These are phyloP conservation scores for Etheostoma spectabile DNA, from an alignment of 2,113 vertebrate species.

Conservation along the genomic window DNA sequence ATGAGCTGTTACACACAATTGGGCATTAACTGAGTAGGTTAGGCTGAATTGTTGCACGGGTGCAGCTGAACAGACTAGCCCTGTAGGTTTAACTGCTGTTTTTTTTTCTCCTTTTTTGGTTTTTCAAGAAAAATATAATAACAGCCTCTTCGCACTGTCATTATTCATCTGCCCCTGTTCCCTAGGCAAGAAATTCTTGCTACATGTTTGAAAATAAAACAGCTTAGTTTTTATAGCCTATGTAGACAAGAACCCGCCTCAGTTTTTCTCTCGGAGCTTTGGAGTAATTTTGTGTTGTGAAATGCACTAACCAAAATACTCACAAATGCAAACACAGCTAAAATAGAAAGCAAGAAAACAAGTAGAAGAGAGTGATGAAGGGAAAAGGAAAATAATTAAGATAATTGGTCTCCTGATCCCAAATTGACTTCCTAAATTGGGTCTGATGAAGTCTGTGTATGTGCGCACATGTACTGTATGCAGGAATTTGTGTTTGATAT, in stretches of 20 bases:
- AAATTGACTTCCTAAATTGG: slow-evolving; percentile 80
- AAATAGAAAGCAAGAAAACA: slow-evolving; percentile 76
- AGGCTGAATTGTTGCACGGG: slow-evolving; percentile 51
- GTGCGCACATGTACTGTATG: slow-evolving; percentile 25
- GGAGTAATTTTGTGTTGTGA: slow-evolving; percentile 71
- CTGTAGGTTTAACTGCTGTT: slow-evolving; percentile 67
- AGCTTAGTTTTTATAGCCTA: slow-evolving; percentile 32
- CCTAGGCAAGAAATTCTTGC: slow-evolving; percentile 55
- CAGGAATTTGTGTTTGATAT: slow-evolving; percentile 29
- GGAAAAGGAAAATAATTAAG: slow-evolving; percentile 80
- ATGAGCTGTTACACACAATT: slow-evolving; percentile 60
- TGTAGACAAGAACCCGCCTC: slow-evolving; percentile 48
- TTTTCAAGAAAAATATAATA: slow-evolving; percentile 68
- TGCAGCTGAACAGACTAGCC: slow-evolving; percentile 59
- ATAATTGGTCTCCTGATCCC: slow-evolving; percentile 86
- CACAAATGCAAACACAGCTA: slow-evolving; percentile 77
- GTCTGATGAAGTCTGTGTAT: slow-evolving; percentile 54
- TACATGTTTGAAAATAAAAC: slow-evolving; percentile 71
- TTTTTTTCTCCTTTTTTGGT: slow-evolving; percentile 45
- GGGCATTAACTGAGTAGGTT: slow-evolving; percentile 59
- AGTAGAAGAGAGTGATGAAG: slow-evolving; percentile 61
- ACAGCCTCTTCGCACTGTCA: slow-evolving; percentile 60
- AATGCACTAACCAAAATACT: slow-evolving; percentile 69
- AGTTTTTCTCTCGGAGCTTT: slow-evolving; percentile 55
- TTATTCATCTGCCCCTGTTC: slow-evolving; percentile 69